phyloP scores from a whole-genome alignment of 2,888 invertebrate genomes.

The Tiphia femorata region DNA sequence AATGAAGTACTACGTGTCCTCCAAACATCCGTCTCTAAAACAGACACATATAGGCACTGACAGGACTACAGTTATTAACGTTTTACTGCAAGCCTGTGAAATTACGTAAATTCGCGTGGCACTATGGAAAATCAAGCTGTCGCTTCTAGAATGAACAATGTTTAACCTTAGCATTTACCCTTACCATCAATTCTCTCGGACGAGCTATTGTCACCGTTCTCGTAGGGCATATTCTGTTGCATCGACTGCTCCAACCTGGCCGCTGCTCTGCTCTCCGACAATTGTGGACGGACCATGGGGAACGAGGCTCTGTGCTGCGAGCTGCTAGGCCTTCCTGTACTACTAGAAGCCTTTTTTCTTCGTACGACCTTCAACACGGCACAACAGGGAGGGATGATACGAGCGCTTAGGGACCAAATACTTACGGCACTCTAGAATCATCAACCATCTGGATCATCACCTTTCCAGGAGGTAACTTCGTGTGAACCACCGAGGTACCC shows the following conservation, averaged over 20 bases:
- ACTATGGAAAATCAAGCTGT: no score
- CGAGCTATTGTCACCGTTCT: slow-evolving; percentile 66
- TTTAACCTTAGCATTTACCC: no score
- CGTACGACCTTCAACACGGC: slow-evolving; percentile 73
- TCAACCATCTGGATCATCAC: no score
- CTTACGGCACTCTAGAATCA: no score
- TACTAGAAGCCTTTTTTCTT: slow-evolving; percentile 70
- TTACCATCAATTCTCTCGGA: slow-evolving; percentile 65
- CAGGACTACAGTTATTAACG: no score
- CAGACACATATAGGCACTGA: no score
- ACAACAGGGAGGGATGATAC: no score
- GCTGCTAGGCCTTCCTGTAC: slow-evolving; percentile 65
- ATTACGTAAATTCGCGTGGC: no score
- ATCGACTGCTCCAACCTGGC: slow-evolving; percentile 71
- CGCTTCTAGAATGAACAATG: background rate
- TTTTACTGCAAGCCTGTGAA: no score
- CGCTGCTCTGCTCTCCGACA: slow-evolving; percentile 70
- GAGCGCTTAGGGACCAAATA: no score
- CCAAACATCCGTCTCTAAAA: no score
- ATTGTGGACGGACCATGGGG: slow-evolving; percentile 74
- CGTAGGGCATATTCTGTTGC: slow-evolving; percentile 59
- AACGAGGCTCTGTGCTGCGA: slow-evolving; percentile 76
- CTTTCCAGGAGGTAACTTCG: slow-evolving; percentile 81
- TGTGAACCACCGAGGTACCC: slow-evolving; percentile 74
- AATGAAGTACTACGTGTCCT: no score